Evolutionary conservation across 2,797 vertebrate species (phyloP).

Genomic region (Epinephelus awoara): DNA sequence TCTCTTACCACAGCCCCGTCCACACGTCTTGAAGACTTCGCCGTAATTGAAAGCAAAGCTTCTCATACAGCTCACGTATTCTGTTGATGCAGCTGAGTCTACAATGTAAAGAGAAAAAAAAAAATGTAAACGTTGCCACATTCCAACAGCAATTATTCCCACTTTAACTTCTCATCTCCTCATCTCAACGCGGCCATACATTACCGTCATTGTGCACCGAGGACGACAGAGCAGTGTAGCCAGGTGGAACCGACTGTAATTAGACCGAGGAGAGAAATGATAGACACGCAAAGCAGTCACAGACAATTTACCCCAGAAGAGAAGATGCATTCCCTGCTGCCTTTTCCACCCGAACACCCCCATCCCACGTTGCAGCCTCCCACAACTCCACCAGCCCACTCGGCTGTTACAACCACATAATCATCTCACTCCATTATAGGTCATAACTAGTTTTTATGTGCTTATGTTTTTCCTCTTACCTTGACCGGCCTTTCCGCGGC

Average conservation of each 20-base stretch:
- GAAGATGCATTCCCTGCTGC: conserved; percentile 50
- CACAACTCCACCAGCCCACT: conserved; percentile 31
- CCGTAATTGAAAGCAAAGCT: conserved; percentile 22
- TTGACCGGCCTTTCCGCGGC: conserved; percentile 45
- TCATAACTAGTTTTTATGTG: conserved; percentile 50
- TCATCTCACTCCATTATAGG: conserved; percentile 56
- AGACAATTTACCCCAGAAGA: conserved; percentile 71
- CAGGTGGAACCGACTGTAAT: conserved; percentile 80
- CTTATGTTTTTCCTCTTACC: conserved; percentile 45
- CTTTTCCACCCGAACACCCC: conserved; percentile 35
- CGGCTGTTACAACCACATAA: conserved; percentile 50
- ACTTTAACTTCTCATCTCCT: conserved; percentile 19
- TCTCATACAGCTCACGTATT: neutral
- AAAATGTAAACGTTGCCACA: neutral
- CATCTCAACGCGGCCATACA: conserved; percentile 25
- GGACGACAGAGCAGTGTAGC: conserved; percentile 57
- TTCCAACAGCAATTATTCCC: conserved; percentile 26
- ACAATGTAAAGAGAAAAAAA: neutral
- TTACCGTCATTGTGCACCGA: conserved; percentile 47
- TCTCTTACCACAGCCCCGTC: neutral
- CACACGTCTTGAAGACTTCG: neutral
- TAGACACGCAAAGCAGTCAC: conserved; percentile 75
- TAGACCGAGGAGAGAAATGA: conserved; percentile 74
- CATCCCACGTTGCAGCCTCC: conserved; percentile 23
- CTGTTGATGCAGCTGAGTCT: neutral